These are phyloP conservation scores for Ondatra zibethicus DNA, from an alignment of 2,113 vertebrate species.

Conservation along the genomic window DNA sequence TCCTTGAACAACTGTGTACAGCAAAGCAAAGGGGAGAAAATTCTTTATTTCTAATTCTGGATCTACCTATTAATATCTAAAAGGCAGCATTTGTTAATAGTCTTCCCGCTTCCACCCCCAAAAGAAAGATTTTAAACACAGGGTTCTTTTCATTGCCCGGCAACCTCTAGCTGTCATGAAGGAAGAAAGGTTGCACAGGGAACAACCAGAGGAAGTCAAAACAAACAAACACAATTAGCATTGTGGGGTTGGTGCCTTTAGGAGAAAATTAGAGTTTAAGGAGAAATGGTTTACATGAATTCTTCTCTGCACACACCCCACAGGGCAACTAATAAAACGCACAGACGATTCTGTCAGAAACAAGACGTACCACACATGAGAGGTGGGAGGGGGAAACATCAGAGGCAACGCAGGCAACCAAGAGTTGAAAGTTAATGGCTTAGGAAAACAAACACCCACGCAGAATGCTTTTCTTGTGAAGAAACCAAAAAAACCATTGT, in stretches of 20 bases:
- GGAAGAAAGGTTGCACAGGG: neutral
- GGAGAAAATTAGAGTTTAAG: slow-evolving; percentile 56
- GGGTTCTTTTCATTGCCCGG: slow-evolving; percentile 1
- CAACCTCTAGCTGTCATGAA: slow-evolving; percentile 8
- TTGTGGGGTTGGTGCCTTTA: neutral
- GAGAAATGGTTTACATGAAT: neutral
- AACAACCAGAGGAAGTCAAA: slow-evolving; percentile 50
- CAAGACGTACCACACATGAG: neutral
- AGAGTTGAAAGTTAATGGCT: neutral
- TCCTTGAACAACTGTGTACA: slow-evolving; percentile 54
- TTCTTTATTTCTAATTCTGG: slow-evolving; percentile 40
- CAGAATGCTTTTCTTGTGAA: neutral
- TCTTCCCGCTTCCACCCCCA: neutral
- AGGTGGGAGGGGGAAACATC: neutral
- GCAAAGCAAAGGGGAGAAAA: neutral
- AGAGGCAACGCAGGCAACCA: neutral
- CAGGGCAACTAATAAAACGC: neutral
- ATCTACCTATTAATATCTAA: slow-evolving; percentile 54
- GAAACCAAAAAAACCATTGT: neutral
- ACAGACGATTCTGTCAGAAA: neutral
- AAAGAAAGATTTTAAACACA: slow-evolving; percentile 42
- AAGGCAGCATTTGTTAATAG: slow-evolving; percentile 26
- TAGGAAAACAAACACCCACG: neutral
- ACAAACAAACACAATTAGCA: slow-evolving; percentile 55
- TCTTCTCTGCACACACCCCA: neutral